Base-by-base conservation (phyloP, 2,797 vertebrate genomes). In the Melanotaenia trifasciata region DNA sequence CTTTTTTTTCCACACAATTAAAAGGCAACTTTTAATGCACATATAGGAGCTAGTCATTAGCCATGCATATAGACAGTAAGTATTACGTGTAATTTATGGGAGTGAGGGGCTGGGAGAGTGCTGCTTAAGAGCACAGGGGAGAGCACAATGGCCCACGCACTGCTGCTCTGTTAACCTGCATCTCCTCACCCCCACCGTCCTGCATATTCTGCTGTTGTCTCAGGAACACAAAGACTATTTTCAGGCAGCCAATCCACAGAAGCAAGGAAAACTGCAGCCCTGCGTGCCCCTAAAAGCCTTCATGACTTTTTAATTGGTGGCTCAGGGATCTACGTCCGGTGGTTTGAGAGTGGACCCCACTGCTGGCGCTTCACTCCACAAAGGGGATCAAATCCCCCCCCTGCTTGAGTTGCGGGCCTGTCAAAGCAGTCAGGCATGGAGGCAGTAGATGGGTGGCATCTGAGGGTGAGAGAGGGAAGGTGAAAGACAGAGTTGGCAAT, bases 171-270 rank as follows among this genome's bases (percentile, higher is more conserved):
- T 82, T 89, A 88, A 86, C 86, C 85, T 40, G 47, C 82, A 69
- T 83, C 72, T 81, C 80, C 78, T 84, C 87, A 82, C 35, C 36
- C 58, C 40, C 66, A 36, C 58, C 72, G 56, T 38, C 72, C 73
- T 84, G 73, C 81, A 79, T 85, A 83, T 84, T 88, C 86, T 59
- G 74, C 90, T 88, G 87, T 94, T 93, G 92, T 94, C 85, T 91
- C 88, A 89, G 89, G 91, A 94, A 94, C 89, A 94, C 92, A 93
- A 94, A 94, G 93, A 90, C 94, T 95, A 95, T 95, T 95, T 95
- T 93, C 92, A 93, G 93, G 88, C 88, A 89, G 88, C 87, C 91
- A 92, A 87, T 91, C 87, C 91, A 80, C 84, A 85, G 67, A 71
- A 81, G 90, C 81, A 74, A 70, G 71, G 70, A 77, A 87, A 84